Conservation (phyloP, 2,797 vertebrate genomes). For the Sebastes aleutianus region DNA sequence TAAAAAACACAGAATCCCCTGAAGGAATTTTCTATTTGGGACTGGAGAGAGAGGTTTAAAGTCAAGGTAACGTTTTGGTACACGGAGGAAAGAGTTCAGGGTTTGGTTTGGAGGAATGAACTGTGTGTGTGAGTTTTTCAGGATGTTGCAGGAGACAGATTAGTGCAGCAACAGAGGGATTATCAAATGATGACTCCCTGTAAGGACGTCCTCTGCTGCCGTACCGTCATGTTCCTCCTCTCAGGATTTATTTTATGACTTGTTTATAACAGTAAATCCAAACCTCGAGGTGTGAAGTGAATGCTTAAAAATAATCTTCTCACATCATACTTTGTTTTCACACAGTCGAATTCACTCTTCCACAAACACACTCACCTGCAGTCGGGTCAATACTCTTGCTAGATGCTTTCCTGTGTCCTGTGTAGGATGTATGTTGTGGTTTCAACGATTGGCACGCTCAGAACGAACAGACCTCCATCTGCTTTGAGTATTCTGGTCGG, state of each 20-base stretch:
- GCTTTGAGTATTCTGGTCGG: slow-evolving; percentile 8
- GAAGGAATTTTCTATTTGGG: background rate
- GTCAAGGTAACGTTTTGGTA: background rate
- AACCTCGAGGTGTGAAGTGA: slow-evolving; percentile 28
- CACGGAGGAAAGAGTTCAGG: background rate
- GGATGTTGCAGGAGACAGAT: slow-evolving; percentile 36
- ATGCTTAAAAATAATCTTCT: slow-evolving; percentile 11
- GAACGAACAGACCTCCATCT: slow-evolving; percentile 17
- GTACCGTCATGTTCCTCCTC: slow-evolving; percentile 12
- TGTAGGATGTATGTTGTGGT: slow-evolving; percentile 26
- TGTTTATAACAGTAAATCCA: slow-evolving; percentile 20
- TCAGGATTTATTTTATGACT: slow-evolving; percentile 19
- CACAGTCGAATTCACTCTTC: background rate
- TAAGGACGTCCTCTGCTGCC: slow-evolving; percentile 23
- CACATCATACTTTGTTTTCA: background rate
- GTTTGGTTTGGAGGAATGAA: background rate
- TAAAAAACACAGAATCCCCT: background rate
- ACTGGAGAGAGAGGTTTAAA: background rate
- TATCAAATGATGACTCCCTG: slow-evolving; percentile 31
- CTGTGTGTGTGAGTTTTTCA: background rate
- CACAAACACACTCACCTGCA: slow-evolving; percentile 11
- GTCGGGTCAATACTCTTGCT: background rate
- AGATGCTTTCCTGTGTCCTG: slow-evolving; percentile 9
- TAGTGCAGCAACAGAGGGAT: slow-evolving; percentile 48
- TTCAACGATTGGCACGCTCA: background rate